Evolutionary conservation across 2,888 invertebrate species (phyloP).

Genomic region (Pammene fasciana): DNA sequence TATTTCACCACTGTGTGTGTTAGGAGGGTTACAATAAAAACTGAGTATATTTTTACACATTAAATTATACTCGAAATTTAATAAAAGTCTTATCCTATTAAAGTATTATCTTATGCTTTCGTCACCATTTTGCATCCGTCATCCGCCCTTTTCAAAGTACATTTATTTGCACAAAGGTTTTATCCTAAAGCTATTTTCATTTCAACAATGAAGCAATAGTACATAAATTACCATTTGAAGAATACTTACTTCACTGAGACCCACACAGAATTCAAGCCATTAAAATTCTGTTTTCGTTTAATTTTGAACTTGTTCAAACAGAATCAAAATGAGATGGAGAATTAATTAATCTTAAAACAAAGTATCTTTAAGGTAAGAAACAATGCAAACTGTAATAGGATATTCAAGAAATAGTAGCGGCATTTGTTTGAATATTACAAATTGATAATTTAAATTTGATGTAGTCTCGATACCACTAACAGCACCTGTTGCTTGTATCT

Average conservation of each 20-base stretch:
- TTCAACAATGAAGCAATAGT: neutral
- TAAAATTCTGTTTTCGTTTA: slow-evolving; percentile 17
- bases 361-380: neutral
- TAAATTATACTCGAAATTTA: no score
- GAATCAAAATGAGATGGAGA: slow-evolving; percentile 5
- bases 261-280: neutral
- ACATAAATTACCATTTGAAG: slow-evolving; percentile 10
- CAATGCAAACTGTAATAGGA: neutral
- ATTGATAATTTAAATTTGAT: no score
- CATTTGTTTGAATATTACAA: neutral
- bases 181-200: neutral
- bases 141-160: no score
- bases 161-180: no score
- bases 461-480: neutral
- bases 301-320: slow-evolving; percentile 19
- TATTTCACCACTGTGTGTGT: no score
- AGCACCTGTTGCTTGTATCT: no score
- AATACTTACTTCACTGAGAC: neutral
- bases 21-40: no score
- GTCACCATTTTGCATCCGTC: no score
- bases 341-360: neutral
- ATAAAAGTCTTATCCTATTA: no score
- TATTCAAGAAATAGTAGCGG: no score
- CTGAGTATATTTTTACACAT: no score
- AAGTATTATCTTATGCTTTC: no score